phyloP scores from a whole-genome alignment of 2,888 invertebrate species.

The Ramazzottius varieornatus region DNA sequence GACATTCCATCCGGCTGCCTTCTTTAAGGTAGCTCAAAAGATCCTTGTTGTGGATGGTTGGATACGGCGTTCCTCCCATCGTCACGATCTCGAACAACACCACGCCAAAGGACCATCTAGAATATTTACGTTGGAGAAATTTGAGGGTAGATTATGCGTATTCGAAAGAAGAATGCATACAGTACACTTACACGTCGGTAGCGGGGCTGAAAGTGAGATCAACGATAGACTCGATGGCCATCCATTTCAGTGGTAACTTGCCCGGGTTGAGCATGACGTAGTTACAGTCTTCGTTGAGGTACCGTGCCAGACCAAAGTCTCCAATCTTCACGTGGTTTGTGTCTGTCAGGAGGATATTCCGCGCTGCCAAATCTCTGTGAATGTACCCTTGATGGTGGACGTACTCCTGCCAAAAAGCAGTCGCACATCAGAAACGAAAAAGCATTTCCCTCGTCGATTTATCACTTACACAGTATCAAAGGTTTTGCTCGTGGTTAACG shows the following conservation, averaged over 20 bases:
- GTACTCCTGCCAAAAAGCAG: too few species aligned
- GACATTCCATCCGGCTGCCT: constrained; percentile 16
- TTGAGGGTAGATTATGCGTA: too few species aligned
- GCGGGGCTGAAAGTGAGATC: constrained; percentile 18
- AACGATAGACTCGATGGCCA: constrained; percentile 20
- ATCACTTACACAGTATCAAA: too few species aligned
- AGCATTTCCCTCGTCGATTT: too few species aligned
- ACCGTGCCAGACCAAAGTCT: constrained; percentile 20
- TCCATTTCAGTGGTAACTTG: constrained; percentile 20
- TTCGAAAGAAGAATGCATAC: too few species aligned
- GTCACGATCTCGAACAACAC: constrained; percentile 19
- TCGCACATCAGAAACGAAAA: too few species aligned
- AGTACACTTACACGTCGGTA: constrained; percentile 22
- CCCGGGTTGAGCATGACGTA: constrained; percentile 19
- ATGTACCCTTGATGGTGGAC: constrained; percentile 9
- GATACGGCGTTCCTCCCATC: constrained; percentile 18
- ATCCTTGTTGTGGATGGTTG: constrained; percentile 14
- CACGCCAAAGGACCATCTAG: constrained; percentile 20
- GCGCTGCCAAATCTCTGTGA: constrained; percentile 20
- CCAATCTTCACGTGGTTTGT: constrained; percentile 18
- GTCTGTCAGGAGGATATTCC: constrained; percentile 18
- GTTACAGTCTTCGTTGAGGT: constrained; percentile 17
- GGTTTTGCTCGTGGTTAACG: too few species aligned
- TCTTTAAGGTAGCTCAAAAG: constrained; percentile 13
- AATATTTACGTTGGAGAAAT: too few species aligned